phyloP scores from a whole-genome alignment of 2,888 invertebrate genomes.

The Scelioninae gen. 1 region DNA sequence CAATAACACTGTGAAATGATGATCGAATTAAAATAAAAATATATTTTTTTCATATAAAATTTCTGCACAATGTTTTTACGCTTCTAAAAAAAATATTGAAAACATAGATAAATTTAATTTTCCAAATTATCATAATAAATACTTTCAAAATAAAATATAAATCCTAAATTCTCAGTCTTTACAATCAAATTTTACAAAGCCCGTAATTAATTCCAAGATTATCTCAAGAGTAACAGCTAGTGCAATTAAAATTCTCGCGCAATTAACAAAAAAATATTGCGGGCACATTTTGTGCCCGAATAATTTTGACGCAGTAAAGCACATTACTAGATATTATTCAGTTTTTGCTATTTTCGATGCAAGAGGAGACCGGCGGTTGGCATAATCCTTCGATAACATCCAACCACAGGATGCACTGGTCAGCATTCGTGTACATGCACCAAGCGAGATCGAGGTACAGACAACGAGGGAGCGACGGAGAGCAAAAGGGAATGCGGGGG shows the following conservation, averaged over 20 bases:
- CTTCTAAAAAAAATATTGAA: no score
- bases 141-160: neutral
- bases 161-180: constrained; percentile 9
- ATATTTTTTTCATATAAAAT: no score
- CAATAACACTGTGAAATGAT: no score
- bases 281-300: constrained; percentile 5
- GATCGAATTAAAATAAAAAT: no score
- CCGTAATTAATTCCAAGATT: constrained; percentile 28
- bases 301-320: constrained; percentile 24
- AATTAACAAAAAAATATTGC: constrained; percentile 22
- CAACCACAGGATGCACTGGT: constrained; percentile 61
- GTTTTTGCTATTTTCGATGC: constrained; percentile 43
- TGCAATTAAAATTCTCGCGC: constrained; percentile 17
- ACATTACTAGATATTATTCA: constrained; percentile 27
- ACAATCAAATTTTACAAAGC: constrained; percentile 21
- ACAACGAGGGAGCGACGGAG: constrained; percentile 9
- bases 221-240: constrained; percentile 13
- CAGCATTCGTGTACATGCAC: constrained; percentile 49
- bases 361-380: constrained; percentile 38
- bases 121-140: no score
- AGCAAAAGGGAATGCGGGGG: constrained; percentile 23
- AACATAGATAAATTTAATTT: no score
- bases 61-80: no score
- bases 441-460: constrained; percentile 37
- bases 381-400: constrained; percentile 62